phyloP scores from a whole-genome alignment of 2,113 vertebrate species.

The Herpetotheres cachinnans region DNA sequence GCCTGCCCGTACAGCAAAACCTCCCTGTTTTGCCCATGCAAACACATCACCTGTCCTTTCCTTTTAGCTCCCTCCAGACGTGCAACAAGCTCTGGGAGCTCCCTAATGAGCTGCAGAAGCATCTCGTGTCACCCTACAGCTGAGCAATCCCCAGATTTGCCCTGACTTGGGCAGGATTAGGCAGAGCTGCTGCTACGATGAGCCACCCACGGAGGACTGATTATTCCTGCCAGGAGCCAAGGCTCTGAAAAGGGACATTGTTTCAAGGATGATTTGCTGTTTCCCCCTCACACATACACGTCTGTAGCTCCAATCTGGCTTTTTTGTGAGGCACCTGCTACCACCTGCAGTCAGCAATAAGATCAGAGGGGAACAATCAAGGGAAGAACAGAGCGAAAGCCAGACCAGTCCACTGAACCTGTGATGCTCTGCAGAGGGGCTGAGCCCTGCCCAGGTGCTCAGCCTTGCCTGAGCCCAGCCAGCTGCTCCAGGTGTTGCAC shows the following conservation, averaged over 20 bases:
- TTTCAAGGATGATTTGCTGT: background rate
- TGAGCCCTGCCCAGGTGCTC: background rate
- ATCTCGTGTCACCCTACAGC: background rate
- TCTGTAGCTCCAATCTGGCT: background rate
- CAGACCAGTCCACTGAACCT: rapidly evolving
- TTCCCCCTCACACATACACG: background rate
- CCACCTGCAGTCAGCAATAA: rapidly evolving
- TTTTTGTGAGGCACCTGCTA: background rate
- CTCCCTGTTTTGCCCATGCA: too few species aligned
- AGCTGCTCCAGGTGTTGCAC: background rate
- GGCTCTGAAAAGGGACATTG: conserved; percentile 13
- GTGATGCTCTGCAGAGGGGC: background rate
- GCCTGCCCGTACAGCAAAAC: background rate
- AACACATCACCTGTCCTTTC: background rate
- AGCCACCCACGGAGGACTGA: background rate
- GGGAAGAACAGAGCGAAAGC: background rate
- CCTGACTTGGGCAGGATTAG: background rate
- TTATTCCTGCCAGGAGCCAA: background rate
- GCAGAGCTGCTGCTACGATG: background rate
- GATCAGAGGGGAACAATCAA: background rate
- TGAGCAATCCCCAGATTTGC: background rate
- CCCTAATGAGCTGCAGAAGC: background rate
- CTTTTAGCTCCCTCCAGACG: background rate
- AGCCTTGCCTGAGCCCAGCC: background rate
- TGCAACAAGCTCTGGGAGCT: too few species aligned